Evolutionary conservation across 2,797 vertebrate genomes (phyloP).

Genomic region (Chelmon rostratus): DNA sequence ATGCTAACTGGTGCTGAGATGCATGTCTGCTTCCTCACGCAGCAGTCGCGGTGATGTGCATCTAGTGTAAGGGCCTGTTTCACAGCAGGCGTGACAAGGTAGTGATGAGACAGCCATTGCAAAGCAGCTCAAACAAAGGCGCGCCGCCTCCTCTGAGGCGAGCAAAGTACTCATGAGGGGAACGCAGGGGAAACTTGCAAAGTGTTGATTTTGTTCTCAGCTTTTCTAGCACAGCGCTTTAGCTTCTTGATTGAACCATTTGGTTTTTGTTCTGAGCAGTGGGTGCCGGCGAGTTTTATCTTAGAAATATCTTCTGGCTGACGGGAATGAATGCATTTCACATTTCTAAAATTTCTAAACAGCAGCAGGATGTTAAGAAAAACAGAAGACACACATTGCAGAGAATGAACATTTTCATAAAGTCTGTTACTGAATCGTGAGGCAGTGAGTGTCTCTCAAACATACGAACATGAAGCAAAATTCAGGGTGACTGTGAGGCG

Average conservation of each 20-base stretch:
- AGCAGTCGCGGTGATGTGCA: constrained; percentile 36
- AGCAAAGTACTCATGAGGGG: neutral
- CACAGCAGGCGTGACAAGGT: constrained; percentile 39
- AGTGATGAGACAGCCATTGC: constrained; percentile 50
- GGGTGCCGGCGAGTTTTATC: neutral
- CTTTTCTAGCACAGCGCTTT: neutral
- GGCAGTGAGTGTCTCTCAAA: neutral
- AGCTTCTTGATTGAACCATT: neutral
- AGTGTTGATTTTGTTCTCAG: neutral
- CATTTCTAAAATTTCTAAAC: neutral
- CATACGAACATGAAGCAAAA: no score
- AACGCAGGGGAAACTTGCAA: neutral
- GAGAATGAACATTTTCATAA: neutral
- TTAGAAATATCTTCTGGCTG: neutral
- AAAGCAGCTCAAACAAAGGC: constrained; percentile 31
- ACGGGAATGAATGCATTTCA: neutral
- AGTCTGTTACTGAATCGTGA: neutral
- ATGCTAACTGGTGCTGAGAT: constrained; percentile 51
- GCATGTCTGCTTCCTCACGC: constrained; percentile 53
- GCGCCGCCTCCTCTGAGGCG: neutral
- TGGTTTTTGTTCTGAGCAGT: neutral
- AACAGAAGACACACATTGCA: neutral
- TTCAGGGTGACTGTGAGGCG: neutral
- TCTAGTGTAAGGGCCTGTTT: constrained; percentile 42
- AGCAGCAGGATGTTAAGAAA: neutral